Evolutionary conservation across 2,888 invertebrate genomes (phyloP), one percentile per base, ranked within the genome.

Genomic region (Cantharis rufa): DNA sequence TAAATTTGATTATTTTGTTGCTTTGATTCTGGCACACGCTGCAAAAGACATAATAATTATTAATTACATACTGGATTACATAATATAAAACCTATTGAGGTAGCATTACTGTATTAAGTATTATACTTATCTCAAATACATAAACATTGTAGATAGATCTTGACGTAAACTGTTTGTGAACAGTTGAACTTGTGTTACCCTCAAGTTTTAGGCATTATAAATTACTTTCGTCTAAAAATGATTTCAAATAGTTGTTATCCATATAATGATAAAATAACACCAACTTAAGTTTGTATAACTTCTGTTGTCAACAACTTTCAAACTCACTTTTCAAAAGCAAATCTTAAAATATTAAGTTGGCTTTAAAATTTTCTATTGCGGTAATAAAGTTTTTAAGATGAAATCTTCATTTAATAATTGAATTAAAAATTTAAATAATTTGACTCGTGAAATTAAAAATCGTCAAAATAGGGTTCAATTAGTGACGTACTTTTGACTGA

Each of bases 401-500:
- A 66, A 66, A 66, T 66, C 24, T 21, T 66, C 18, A 21, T 66
- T 66, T 21, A 24, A 21, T 66, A 66, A 66, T 66, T 66, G 10
- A 66, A 24, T 66, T 66, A 24, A 66, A 64, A 66, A 66, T 66
- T 21, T 66, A 24, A 66, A 66, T 66, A 66, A 66, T 66, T 18
- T 21, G 16, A 66, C 21, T 66, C 24, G 24, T n/a, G 64, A 66
- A 66, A 66, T 66, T 66, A 66, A 72, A 72, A 64, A 74, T 74
- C 68, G 15, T 71, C 24, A 24, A 71, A 74, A 77, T 66, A 66
- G 48, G 48, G 18, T 70, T 32, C 62, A 70, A 70, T 74, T 48
- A 74, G 27, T 64, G 71, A 74, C 71, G 68, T 62, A 74, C 62
- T 77, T 77, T 15, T 68, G 71, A 77, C 63, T 71, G 74, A 64